These are phyloP conservation scores for Fragum sueziense DNA, from an alignment of 2,888 invertebrate genomes.

Conservation along the genomic window DNA sequence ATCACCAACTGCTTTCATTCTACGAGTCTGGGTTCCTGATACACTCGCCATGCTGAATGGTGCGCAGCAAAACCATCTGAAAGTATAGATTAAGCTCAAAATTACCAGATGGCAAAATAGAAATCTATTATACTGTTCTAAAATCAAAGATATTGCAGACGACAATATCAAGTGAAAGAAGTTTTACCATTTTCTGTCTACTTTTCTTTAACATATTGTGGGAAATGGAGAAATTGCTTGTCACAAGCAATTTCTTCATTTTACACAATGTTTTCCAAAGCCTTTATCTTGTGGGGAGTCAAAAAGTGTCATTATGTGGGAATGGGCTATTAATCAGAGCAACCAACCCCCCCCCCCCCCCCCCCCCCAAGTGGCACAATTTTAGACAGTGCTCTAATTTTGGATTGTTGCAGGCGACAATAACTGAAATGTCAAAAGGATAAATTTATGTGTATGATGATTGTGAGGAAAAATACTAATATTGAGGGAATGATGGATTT, in stretches of 20 bases:
- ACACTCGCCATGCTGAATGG: constrained; percentile 42
- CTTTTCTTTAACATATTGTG: neutral
- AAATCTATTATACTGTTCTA: neutral
- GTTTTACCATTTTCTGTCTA: neutral
- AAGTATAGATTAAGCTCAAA: neutral
- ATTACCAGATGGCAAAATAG: neutral
- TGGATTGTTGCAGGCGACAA: no score
- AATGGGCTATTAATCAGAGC: no score
- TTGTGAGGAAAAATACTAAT: no score
- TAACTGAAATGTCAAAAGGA: no score
- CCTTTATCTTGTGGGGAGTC: no score
- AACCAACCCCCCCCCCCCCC: no score
- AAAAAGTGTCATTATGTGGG: no score
- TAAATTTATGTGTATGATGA: no score
- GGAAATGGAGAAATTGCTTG: constrained; percentile 2
- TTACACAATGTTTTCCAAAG: constrained; percentile 12
- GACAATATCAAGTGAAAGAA: neutral
- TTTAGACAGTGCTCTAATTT: no score
- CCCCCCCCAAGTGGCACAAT: no score
- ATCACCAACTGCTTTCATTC: constrained; percentile 33
- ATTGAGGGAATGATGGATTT: no score
- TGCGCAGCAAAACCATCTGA: neutral
- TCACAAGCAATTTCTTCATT: constrained; percentile 5
- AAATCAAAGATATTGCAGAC: neutral
- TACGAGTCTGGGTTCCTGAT: constrained; percentile 20